Evolutionary conservation across 2,113 vertebrate species (phyloP), one percentile per base, ranked within the genome.

Genomic region (Takifugu flavidus): DNA sequence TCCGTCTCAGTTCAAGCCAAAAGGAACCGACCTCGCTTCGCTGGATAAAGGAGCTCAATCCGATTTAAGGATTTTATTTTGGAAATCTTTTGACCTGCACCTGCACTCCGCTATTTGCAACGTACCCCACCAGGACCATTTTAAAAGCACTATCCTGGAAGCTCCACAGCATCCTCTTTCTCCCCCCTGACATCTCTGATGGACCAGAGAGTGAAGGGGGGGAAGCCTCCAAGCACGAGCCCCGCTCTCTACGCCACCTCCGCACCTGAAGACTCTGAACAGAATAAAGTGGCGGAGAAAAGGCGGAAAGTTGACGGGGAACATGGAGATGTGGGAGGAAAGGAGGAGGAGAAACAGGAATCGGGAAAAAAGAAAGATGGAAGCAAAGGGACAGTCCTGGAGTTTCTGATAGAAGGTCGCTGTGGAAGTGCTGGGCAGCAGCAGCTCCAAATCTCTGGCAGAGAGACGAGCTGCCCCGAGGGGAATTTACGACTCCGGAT

Each of bases 401-500:
- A 90, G 79, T 34, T 89, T 72, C 83, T 87, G 62, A 90, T 89
- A 1, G 87, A 88, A 78, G 88, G 84, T 63, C 83, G 86, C 60
- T 89, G 88, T 77, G 86, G 88, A 49, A 74, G 79, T 6, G 28
- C 80, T 2, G 88, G 85, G 63, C 84, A 87, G 76, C 77, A 90
- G 0, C 91, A 92, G 80, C 94, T 93, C 13, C 93, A 94, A 58
- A 93, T 95, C 71, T 93, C 93, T 0, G 92, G 94, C 82, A 94
- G 92, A 49, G 94, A 96, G 78, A 92, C 92, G 0, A 93, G 92
- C 85, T 93, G 94, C 75, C 89, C 95, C 0, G 96, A 98, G 77
- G 95, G 94, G 20, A 94, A 94, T 77, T 87, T 95, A 58, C 94
- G 95, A 74, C 74, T 96, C 56, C 96, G 96, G 84, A 94, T 97